Evolutionary conservation across 2,888 invertebrate species (phyloP).

Genomic region (Tipula unca): DNA sequence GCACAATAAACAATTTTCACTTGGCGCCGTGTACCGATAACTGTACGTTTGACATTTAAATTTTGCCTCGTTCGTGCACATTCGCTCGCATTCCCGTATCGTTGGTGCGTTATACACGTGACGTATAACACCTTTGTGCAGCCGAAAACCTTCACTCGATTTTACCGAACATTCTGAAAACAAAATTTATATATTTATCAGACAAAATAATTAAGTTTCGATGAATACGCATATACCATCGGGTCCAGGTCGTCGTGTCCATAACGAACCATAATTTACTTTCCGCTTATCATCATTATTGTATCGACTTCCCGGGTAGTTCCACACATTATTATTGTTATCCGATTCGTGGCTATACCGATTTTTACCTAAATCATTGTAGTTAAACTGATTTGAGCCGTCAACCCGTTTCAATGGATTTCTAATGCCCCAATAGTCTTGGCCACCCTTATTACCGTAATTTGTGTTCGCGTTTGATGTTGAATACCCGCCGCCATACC

Average conservation of each 20-base stretch:
- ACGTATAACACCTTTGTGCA: constrained; percentile 58
- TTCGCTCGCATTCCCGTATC: constrained; percentile 66
- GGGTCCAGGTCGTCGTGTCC: constrained; percentile 41
- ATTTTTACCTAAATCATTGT: constrained; percentile 37
- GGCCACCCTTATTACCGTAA: constrained; percentile 34
- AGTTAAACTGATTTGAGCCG: constrained; percentile 37
- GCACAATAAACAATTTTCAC: constrained; percentile 70
- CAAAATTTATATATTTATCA: background rate
- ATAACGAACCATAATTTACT: constrained; percentile 37
- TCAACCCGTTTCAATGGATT: constrained; percentile 38
- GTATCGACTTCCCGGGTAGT: constrained; percentile 43
- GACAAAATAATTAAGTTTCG: background rate
- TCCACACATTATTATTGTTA: constrained; percentile 45
- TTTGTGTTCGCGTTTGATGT: constrained; percentile 23
- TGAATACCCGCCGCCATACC: constrained; percentile 32
- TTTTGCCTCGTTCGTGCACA: constrained; percentile 61
- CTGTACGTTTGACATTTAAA: constrained; percentile 71
- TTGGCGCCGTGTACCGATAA: constrained; percentile 39
- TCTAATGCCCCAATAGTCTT: constrained; percentile 47
- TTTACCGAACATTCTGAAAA: constrained; percentile 64
- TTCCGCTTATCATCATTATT: constrained; percentile 28
- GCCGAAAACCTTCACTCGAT: constrained; percentile 63
- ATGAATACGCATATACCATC: constrained; percentile 39
- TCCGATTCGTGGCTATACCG: constrained; percentile 26
- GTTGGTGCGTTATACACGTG: constrained; percentile 56